Conservation (phyloP, 2,797 vertebrate species). For the Amblyopsis hoosieri region DNA sequence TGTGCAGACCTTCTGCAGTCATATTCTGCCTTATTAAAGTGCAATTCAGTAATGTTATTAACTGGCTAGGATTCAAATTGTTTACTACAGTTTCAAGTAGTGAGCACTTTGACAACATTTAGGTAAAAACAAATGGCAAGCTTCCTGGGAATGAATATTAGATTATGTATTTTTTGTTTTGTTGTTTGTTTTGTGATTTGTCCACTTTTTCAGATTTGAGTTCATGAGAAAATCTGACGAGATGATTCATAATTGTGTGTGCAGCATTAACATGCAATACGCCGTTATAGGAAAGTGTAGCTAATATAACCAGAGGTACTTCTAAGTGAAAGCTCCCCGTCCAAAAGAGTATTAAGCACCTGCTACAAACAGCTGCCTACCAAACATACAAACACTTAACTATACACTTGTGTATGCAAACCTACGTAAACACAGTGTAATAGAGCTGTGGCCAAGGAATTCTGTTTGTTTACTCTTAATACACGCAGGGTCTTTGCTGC, state of each 20-base stretch:
- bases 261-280: too few species aligned
- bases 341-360: conserved; percentile 28
- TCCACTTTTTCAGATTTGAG: too few species aligned
- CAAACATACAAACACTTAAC: conserved; percentile 1
- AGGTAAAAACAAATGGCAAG: conserved; percentile 12
- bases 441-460: background rate
- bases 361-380: conserved; percentile 38
- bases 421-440: background rate
- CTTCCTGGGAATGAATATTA: conserved; percentile 12
- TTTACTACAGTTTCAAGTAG: conserved; percentile 35
- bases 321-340: conserved; percentile 12
- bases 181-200: too few species aligned
- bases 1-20: conserved; percentile 21
- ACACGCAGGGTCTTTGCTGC: conserved; percentile 10
- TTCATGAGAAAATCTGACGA: too few species aligned
- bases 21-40: conserved; percentile 47
- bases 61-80: conserved; percentile 43
- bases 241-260: background rate
- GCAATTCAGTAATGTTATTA: conserved; percentile 46
- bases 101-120: conserved; percentile 20
- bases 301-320: conserved; percentile 13
- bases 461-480: conserved; percentile 14
- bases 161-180: background rate
- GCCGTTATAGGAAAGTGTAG: conserved; percentile 4
- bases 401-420: background rate